Percentiles rank a stretch among this genome's conserved stretches.
Conservation (phyloP, 2,888 invertebrate species). For the Plusia festucae region DNA sequence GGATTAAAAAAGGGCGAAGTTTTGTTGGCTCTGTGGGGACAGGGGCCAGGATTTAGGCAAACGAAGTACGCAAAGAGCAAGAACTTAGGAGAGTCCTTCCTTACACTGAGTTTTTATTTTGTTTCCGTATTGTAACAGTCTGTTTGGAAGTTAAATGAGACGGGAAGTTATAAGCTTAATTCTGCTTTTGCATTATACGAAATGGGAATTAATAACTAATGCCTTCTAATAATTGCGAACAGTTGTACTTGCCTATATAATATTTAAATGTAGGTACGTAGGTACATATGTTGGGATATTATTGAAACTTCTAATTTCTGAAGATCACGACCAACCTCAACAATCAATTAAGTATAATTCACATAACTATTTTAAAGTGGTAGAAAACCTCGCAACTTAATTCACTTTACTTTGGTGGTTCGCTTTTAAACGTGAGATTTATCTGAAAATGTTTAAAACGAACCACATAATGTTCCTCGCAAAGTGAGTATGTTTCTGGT, state of each 20-base stretch:
- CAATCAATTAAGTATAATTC: too few species aligned
- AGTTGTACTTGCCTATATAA: too few species aligned
- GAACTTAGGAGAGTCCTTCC: slow-evolving; percentile 55
- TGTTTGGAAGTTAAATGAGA: slow-evolving; percentile 52
- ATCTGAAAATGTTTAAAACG: not conserved
- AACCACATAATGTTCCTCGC: not conserved
- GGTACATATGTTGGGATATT: too few species aligned
- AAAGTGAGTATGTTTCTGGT: not conserved
- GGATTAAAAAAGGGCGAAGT: slow-evolving; percentile 81
- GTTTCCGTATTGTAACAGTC: slow-evolving; percentile 60
- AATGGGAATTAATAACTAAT: too few species aligned
- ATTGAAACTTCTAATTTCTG: too few species aligned
- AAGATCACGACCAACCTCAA: too few species aligned
- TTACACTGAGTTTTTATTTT: slow-evolving; percentile 58
- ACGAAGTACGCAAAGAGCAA: slow-evolving; percentile 54
- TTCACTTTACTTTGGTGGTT: not conserved
- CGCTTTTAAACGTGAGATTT: too few species aligned
- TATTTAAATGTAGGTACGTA: too few species aligned
- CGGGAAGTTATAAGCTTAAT: slow-evolving; percentile 42
- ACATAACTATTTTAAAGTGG: too few species aligned
- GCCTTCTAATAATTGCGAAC: too few species aligned
- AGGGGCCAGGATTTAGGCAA: slow-evolving; percentile 58
- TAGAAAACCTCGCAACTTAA: not conserved
- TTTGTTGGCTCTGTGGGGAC: slow-evolving; percentile 56
- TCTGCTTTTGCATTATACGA: slow-evolving; percentile 19